These are phyloP conservation scores for Acanthurus leucopareius DNA, from an alignment of 2,797 vertebrate species.

Conservation along the genomic window DNA sequence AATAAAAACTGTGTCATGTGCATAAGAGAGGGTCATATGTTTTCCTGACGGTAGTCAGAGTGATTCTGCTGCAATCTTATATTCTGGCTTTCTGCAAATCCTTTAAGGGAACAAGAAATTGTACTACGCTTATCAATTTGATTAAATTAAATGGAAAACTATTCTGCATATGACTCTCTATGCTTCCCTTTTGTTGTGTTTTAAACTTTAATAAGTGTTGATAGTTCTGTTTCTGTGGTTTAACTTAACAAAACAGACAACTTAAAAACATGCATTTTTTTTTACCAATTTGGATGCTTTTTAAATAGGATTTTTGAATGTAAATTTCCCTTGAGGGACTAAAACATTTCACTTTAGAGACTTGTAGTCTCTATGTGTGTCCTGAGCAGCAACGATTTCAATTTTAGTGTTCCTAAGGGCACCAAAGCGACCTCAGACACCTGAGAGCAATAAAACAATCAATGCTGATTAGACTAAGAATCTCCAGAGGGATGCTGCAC, in stretches of 20 bases:
- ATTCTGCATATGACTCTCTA: neutral
- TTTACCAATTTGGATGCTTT: neutral
- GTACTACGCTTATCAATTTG: constrained; percentile 14
- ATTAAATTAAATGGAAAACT: constrained; percentile 25
- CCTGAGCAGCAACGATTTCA: neutral
- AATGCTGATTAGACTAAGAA: constrained; percentile 40
- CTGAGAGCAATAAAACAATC: constrained; percentile 49
- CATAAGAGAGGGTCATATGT: constrained; percentile 80
- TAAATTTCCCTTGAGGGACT: constrained; percentile 14
- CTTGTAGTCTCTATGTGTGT: constrained; percentile 11
- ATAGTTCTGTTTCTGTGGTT: constrained; percentile 30
- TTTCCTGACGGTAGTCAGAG: constrained; percentile 64
- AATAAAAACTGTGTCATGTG: constrained; percentile 81
- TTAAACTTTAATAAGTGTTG: neutral
- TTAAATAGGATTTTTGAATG: neutral
- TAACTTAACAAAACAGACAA: constrained; percentile 8
- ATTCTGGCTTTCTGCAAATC: constrained; percentile 41
- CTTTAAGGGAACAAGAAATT: constrained; percentile 27
- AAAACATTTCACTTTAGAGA: neutral
- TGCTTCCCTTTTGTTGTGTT: neutral
- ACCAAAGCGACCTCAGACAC: constrained; percentile 17
- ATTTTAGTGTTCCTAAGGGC: constrained; percentile 2
- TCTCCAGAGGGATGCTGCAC: constrained; percentile 25
- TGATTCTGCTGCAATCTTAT: constrained; percentile 50
- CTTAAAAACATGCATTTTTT: neutral